phyloP scores from a whole-genome alignment of 2,888 invertebrate genomes.

The Coenonympha glycerion region DNA sequence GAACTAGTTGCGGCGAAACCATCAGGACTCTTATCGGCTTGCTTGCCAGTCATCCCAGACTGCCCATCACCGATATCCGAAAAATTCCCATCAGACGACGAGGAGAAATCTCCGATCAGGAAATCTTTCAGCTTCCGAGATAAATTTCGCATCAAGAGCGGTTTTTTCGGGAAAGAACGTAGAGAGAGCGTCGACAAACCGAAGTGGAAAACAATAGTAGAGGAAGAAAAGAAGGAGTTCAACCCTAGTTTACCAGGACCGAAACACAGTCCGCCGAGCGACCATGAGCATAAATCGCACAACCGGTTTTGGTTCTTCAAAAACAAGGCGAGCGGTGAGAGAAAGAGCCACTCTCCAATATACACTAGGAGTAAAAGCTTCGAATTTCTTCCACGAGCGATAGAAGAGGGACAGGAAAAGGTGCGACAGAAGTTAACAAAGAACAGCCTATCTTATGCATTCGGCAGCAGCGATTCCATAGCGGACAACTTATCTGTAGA shows the following conservation, averaged over 20 bases:
- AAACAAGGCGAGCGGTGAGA: constrained; percentile 52
- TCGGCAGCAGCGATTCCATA: constrained; percentile 55
- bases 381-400: constrained; percentile 61
- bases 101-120: constrained; percentile 50
- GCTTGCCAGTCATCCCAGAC: constrained; percentile 51
- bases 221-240: constrained; percentile 39
- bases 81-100: constrained; percentile 45
- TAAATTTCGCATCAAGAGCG: constrained; percentile 57
- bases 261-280: constrained; percentile 28
- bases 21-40: constrained; percentile 55
- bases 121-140: constrained; percentile 68
- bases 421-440: constrained; percentile 34
- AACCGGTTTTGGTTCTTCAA: constrained; percentile 67
- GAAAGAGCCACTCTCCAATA: constrained; percentile 39
- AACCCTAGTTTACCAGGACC: constrained; percentile 6
- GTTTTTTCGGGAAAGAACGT: constrained; percentile 55
- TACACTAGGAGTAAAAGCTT: constrained; percentile 68
- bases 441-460: constrained; percentile 50
- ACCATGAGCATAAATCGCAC: constrained; percentile 50
- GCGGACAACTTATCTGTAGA: constrained; percentile 56
- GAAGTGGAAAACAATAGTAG: constrained; percentile 50
- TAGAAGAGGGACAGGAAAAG: constrained; percentile 42
- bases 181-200: constrained; percentile 32
- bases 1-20: constrained; percentile 67
- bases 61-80: constrained; percentile 42